Conservation (phyloP, 2,888 invertebrate species). For the Yponomeuta cagnagella region DNA sequence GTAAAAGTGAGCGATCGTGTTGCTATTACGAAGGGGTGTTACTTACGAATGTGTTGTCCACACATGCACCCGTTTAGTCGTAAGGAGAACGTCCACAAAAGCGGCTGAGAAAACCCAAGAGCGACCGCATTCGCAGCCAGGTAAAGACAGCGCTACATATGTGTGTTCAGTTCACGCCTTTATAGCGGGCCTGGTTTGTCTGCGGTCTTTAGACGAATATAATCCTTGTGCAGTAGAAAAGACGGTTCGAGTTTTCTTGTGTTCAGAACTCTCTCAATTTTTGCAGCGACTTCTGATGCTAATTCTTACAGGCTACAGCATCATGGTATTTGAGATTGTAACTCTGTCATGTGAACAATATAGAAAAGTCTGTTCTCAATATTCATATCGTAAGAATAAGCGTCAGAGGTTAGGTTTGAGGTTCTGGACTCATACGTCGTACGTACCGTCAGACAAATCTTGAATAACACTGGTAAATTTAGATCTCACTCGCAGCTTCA, state of each 20-base stretch:
- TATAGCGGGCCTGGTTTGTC: not conserved
- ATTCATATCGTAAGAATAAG: not conserved
- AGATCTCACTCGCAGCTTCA: constrained; percentile 39
- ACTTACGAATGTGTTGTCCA: constrained; percentile 73
- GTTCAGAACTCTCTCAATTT: not conserved
- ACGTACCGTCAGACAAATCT: not conserved
- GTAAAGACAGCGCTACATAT: constrained; percentile 66
- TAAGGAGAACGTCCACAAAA: constrained; percentile 77
- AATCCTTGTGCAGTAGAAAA: not conserved
- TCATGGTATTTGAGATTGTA: too few relatives aligned
- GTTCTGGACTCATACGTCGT: not conserved
- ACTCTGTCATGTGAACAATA: too few relatives aligned
- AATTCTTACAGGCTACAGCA: not conserved
- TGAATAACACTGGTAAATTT: constrained; percentile 5
- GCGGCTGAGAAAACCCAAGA: constrained; percentile 76
- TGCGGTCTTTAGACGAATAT: not conserved
- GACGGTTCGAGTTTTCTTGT: not conserved
- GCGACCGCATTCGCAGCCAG: constrained; percentile 76
- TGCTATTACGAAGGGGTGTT: constrained; percentile 42
- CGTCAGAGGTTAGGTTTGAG: not conserved
- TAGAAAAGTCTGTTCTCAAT: too few relatives aligned
- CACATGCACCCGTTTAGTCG: constrained; percentile 75
- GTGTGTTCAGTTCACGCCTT: constrained; percentile 3
- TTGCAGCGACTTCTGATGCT: not conserved
- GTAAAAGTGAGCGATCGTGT: constrained; percentile 32